Evolutionary conservation across 2,888 invertebrate species (phyloP), one percentile per base, ranked within the genome.

Genomic region (Vanessa cardui): DNA sequence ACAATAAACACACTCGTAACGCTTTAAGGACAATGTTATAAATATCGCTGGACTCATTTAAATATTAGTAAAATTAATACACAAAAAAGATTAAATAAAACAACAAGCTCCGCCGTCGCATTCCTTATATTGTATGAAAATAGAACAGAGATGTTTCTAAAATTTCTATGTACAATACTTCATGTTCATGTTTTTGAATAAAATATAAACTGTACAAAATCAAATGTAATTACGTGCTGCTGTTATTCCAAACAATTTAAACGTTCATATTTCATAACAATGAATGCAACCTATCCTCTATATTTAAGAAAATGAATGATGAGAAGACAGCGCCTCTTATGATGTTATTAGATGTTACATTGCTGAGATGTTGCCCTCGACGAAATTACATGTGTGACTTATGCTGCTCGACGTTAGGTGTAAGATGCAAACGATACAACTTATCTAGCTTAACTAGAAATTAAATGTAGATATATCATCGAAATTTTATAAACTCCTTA

Each of bases 61-160:
- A 20, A 4, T 12, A 49, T 21, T 9, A 9, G 7, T 49, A 20
- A 21, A 20, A 21, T n/a, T 8, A 9, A 20, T 4, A 20, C 21
- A 26, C 26, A 31, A 26, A 33, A 58, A 50, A n/a, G 2, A 31
- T n/a, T 18, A 56, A 58, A 64, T 56, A 71, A 79, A 89, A 85
- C 83, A 89, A 89, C 76, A 64, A 69, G 66, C 70, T 92, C 83
- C 92, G 92, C 92, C 92, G 84, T 92, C 91, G 85, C 92, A 92
- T 91, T 90, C 86, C 83, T 73, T 92, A 81, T 92, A 92, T 90
- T 92, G 90, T 80, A 89, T 85, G 88, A 92, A 91, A 92, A 89
- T 79, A 86, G 75, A 76, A 78, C 71, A 75, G 18, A 66, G 39
- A 64, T 68, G 62, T 71, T 66, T 67, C 56, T 54, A 61, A 66